A percentile compares a stretch with the other conserved stretches of the same genome.
phyloP scores from a whole-genome alignment of 2,113 vertebrate species.

The Otus sunia region DNA sequence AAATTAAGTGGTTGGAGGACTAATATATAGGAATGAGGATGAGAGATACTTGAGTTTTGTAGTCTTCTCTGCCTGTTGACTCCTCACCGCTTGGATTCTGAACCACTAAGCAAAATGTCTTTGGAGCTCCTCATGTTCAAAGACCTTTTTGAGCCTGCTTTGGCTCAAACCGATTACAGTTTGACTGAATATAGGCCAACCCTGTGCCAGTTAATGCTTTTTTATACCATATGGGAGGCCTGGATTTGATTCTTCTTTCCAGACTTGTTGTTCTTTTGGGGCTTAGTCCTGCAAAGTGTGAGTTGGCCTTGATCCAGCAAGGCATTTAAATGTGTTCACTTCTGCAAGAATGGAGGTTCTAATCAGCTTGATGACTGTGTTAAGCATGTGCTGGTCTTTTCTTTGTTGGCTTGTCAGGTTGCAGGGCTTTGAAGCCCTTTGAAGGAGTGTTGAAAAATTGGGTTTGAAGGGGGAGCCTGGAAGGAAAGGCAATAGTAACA shows the following conservation, averaged over 20 bases:
- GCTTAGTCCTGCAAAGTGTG: neutral
- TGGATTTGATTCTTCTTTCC: neutral
- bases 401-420: neutral
- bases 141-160: neutral
- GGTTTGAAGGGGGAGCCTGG: neutral
- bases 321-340: neutral
- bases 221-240: neutral
- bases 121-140: neutral
- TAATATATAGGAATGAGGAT: neutral
- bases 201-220: neutral
- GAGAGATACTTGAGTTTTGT: neutral
- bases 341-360: neutral
- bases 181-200: neutral
- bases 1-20: neutral
- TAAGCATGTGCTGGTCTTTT: neutral
- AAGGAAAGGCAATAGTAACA: neutral
- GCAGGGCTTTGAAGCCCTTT: neutral
- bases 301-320: neutral
- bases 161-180: neutral
- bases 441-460: neutral
- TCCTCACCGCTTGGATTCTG: neutral
- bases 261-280: neutral
- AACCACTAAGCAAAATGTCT: neutral
- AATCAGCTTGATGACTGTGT: neutral
- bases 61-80: neutral